Evolutionary conservation across 1,140 invertebrate species (phyloP), one percentile per base, ranked within the genome.

Genomic region (Drosophila kanapiae): DNA sequence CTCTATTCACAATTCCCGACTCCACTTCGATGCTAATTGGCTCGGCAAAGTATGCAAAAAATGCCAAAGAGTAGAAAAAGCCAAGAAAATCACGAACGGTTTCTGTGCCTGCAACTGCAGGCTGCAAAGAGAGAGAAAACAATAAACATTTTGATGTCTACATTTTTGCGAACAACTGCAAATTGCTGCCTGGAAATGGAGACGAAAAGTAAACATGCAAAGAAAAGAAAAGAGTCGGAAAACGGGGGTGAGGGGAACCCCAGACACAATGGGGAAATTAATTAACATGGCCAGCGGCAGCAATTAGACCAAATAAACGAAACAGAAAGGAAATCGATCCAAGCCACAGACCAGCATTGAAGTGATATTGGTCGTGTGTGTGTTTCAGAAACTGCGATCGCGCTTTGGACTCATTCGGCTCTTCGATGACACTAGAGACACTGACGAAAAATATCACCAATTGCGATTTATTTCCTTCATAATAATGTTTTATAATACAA

Each of bases 81-180:
- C 51, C 49, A 37, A 74, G 75, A 88, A 86, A 88, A 88, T 80
- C 83, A 86, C 83, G 84, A 88, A 83, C 80, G 29, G 45, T 16
- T 54, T 61, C 23, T 54, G 68, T 63, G 51, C 58, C 23, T 23
- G 23, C 56, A 70, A 77, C 59, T 37, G 59, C 38, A 62, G 51
- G 48, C 33, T 57, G 61, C 45, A 31, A 31, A 35, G 38, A 64
- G 43, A 83, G 59, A 51, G n/a, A n/a, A n/a, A 78, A 74, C 43
- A 74, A 58, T 65, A 70, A 75, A 80, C 60, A 51, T 67, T 58
- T 75, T 43, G 57, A 58, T 56, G 68, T 57, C 63, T 84, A 64
- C 49, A 57, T 62, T 76, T 60, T 62, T 27, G 62, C 27, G 40
- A 29, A 13, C 45, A 38, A 69, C 58, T 74, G 51, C 68, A 75